Percentiles rank a stretch among this genome's conserved stretches.
These are phyloP conservation scores for Pseudocheirus occidentalis DNA, from an alignment of 2,797 vertebrate species.

Conservation along the genomic window DNA sequence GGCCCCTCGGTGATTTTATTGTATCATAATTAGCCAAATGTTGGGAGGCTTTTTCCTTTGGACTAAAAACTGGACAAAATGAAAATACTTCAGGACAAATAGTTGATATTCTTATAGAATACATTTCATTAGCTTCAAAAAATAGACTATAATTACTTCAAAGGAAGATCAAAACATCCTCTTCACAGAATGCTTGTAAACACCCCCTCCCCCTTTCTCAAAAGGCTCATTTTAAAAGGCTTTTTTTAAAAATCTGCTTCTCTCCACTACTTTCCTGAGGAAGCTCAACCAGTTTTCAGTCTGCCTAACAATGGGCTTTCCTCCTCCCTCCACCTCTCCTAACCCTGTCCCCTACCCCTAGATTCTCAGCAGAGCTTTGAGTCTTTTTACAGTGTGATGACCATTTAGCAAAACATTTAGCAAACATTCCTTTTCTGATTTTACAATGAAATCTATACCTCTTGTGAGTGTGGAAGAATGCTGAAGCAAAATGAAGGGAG, in stretches of 20 bases:
- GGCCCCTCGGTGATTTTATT: background rate
- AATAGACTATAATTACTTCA: slow-evolving; percentile 70
- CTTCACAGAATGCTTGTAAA: slow-evolving; percentile 54
- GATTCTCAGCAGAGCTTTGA: background rate
- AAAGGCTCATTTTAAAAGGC: slow-evolving; percentile 42
- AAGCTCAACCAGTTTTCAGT: background rate
- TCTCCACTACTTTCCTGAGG: slow-evolving; percentile 5
- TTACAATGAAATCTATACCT: slow-evolving; percentile 50
- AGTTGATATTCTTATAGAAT: slow-evolving; percentile 55
- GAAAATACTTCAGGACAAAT: slow-evolving; percentile 12
- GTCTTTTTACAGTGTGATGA: slow-evolving; percentile 56
- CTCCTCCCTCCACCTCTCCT: background rate
- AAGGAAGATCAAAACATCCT: slow-evolving; percentile 50
- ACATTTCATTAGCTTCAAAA: slow-evolving; percentile 68
- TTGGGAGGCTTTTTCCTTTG: slow-evolving; percentile 24
- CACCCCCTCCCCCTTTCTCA: slow-evolving; percentile 17
- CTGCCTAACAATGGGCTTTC: background rate
- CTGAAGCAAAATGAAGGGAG: background rate
- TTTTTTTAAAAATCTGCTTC: slow-evolving; percentile 4
- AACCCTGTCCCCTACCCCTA: slow-evolving; percentile 25
- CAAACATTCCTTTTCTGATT: slow-evolving; percentile 59
- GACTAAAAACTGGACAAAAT: slow-evolving; percentile 23
- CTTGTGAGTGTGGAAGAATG: slow-evolving; percentile 27
- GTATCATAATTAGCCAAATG: background rate
- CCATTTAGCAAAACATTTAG: slow-evolving; percentile 66